Evolutionary conservation across 2,888 invertebrate genomes (phyloP), one percentile per base, ranked within the genome.

Genomic region (Trisateles emortualis): DNA sequence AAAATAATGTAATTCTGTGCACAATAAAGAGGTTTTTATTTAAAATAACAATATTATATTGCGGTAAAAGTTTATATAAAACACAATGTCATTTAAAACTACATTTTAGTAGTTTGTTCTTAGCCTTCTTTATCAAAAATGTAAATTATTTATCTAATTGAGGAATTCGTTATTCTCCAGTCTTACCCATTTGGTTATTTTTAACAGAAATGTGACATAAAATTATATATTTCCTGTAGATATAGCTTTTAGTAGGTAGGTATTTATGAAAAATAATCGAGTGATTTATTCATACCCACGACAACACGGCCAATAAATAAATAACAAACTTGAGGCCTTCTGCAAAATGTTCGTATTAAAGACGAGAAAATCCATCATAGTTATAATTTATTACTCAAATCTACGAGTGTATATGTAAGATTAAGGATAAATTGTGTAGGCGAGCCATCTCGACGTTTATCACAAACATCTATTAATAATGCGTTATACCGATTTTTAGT

Each of bases 391-490:
- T 69, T 55, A 65, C 59, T 65, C 49, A 57, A 55, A 63, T 65
- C 51, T 65, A 62, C 13, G 13, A 24, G 47, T 8, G 26, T 51
- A 62, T 52, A 41, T 36, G 46, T 52, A 46, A 60, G 68, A 69
- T 70, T 59, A 59, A 39, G 57, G 59, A 65, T 70, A 63, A 73
- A 65, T 59, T 46, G 69, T 71, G 84, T 85, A 78, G 84, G 84
- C 78, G 83, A 76, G 64, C 73, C 72, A 72, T 70, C 63, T 71
- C 67, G 73, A 74, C 77, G 72, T 81, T 81, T 79, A 84, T 80
- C 78, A 72, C 61, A 72, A 74, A 79, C 76, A 76, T 78, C 76
- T 79, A 81, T 83, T 83, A 86, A 84, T 82, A 81, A 84, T 86
- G 79, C 68, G 68, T 76, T 77, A 72, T 79, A 81, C 72, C 73